Percentiles rank a stretch among this genome's conserved stretches.
Conservation (phyloP, 1,140 invertebrate species). For the Ips nitidus region DNA sequence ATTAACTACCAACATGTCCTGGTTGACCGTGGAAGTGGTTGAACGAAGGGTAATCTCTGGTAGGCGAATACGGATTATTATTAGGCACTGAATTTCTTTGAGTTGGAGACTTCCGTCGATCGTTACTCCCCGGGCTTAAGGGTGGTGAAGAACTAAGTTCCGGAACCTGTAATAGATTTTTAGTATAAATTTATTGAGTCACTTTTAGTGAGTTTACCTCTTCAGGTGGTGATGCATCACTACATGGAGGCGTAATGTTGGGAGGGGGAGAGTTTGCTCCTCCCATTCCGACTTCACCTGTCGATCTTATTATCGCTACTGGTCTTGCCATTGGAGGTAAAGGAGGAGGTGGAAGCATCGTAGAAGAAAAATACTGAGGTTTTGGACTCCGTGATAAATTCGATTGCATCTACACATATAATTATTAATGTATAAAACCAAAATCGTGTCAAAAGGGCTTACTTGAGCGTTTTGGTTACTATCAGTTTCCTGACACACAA, state of each 20-base stretch:
- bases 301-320: slow-evolving; percentile 91
- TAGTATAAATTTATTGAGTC: too few relatives aligned
- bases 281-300: slow-evolving; percentile 64
- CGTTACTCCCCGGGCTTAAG: slow-evolving; percentile 49
- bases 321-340: slow-evolving; percentile 93
- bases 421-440: neutral
- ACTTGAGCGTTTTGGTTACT: slow-evolving; percentile 80
- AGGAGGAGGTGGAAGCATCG: slow-evolving; percentile 93
- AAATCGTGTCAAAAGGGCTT: slow-evolving; percentile 36
- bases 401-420: slow-evolving; percentile 46
- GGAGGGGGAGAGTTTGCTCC: slow-evolving; percentile 62
- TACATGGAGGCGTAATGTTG: slow-evolving; percentile 62
- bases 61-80: slow-evolving; percentile 55
- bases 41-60: slow-evolving; percentile 78
- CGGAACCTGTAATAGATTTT: slow-evolving; percentile 38
- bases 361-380: slow-evolving; percentile 85
- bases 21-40: slow-evolving; percentile 87
- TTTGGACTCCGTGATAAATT: slow-evolving; percentile 61
- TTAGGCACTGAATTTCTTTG: slow-evolving; percentile 47
- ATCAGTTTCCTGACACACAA: slow-evolving; percentile 92
- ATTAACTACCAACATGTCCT: slow-evolving; percentile 72
- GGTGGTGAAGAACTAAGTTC: slow-evolving; percentile 51
- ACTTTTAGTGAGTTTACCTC: slow-evolving; percentile 39
- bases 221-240: slow-evolving; percentile 48
- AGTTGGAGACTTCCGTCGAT: slow-evolving; percentile 48